Percentiles rank a stretch among this genome's conserved stretches.
These are phyloP conservation scores for Aphelinus atriplicis DNA, from an alignment of 1,140 invertebrate genomes.

Conservation along the genomic window DNA sequence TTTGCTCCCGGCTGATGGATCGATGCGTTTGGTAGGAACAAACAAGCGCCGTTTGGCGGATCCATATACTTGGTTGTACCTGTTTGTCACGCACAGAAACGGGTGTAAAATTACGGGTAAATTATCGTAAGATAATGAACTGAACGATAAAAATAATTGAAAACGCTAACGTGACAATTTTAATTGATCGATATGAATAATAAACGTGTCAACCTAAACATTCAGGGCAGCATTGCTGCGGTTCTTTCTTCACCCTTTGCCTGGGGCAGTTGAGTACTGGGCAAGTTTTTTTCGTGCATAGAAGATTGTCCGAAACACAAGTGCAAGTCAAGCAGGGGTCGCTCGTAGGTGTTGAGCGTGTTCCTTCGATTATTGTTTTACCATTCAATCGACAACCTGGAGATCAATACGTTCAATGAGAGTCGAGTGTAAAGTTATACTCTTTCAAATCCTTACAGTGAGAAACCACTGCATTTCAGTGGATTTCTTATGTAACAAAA, in stretches of 20 bases:
- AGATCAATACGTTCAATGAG: neutral
- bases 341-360: conserved; percentile 77
- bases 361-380: conserved; percentile 72
- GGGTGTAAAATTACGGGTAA: no score
- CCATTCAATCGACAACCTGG: conserved; percentile 81
- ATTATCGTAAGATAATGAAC: no score
- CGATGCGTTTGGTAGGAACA: conserved; percentile 71
- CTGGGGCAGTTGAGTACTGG: conserved; percentile 82
- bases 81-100: conserved; percentile 26
- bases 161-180: neutral
- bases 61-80: conserved; percentile 54
- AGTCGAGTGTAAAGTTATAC: no score
- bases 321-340: conserved; percentile 89
- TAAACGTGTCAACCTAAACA: conserved; percentile 73
- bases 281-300: conserved; percentile 84
- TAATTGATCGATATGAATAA: neutral
- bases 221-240: conserved; percentile 84
- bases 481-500: no score
- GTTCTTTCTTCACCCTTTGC: conserved; percentile 71
- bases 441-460: no score
- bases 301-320: conserved; percentile 77
- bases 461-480: no score
- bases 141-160: no score
- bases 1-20: conserved; percentile 70
- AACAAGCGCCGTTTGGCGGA: conserved; percentile 70